Evolutionary conservation across 2,888 invertebrate species (phyloP).

Genomic region (Tipula confusa): DNA sequence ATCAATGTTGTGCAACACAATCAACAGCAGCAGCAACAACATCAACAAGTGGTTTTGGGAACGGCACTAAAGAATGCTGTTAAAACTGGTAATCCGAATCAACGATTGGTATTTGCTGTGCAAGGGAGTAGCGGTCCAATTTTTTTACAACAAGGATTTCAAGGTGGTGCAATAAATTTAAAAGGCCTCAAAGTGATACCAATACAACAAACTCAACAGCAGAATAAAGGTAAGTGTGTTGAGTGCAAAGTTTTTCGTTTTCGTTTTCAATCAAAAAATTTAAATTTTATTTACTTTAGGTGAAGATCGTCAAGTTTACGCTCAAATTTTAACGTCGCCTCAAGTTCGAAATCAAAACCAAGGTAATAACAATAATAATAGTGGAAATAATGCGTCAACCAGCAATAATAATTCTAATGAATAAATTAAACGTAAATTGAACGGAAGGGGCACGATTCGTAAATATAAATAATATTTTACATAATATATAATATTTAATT

Average conservation of each 20-base stretch:
- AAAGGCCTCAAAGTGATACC: constrained; percentile 62
- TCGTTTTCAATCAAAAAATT: background rate
- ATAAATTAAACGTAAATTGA: background rate
- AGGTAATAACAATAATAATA: constrained; percentile 25
- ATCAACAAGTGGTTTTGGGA: constrained; percentile 35
- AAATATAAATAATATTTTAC: no score
- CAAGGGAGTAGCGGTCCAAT: constrained; percentile 57
- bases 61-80: constrained; percentile 38
- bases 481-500: no score
- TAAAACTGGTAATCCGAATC: constrained; percentile 41
- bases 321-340: constrained; percentile 35
- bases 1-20: background rate
- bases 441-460: background rate
- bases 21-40: background rate
- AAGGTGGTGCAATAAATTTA: constrained; percentile 57
- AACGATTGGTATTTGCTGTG: constrained; percentile 53
- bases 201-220: constrained; percentile 43
- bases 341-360: constrained; percentile 28
- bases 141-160: constrained; percentile 58
- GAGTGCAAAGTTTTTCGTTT: background rate
- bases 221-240: constrained; percentile 35
- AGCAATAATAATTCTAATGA: constrained; percentile 28
- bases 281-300: background rate
- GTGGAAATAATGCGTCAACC: background rate
- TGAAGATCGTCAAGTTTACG: constrained; percentile 36